Evolutionary conservation across 1,140 invertebrate species (phyloP).

Genomic region (Temnothorax curvispinosus): DNA sequence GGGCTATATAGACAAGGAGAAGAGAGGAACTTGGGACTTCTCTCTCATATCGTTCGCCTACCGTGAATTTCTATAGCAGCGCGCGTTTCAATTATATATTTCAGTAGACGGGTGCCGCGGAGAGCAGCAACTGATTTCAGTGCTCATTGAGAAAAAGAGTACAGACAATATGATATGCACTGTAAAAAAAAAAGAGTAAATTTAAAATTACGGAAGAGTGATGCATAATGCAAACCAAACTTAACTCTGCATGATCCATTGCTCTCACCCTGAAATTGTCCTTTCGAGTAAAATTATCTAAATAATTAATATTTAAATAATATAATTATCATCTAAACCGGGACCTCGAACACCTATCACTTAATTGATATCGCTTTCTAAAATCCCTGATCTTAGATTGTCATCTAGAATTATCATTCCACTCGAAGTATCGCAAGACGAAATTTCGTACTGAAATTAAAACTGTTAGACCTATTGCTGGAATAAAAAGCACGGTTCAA

Average conservation of each 20-base stretch:
- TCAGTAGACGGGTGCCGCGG: neutral
- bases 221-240: conserved; percentile 57
- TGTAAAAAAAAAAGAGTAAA: conserved; percentile 49
- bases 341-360: neutral
- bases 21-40: too few species aligned
- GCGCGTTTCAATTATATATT: too few species aligned
- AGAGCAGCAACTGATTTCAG: conserved; percentile 14
- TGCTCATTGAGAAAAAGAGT: conserved; percentile 10
- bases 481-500: neutral
- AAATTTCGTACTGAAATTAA: neutral
- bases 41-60: too few species aligned
- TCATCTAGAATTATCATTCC: neutral
- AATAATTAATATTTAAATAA: neutral
- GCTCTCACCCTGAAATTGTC: neutral
- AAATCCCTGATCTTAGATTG: neutral
- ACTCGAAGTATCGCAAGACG: neutral
- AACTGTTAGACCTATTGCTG: neutral
- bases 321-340: neutral
- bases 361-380: neutral
- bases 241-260: neutral
- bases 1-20: too few species aligned
- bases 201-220: conserved; percentile 56
- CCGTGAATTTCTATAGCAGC: too few species aligned
- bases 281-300: neutral
- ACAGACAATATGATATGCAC: conserved; percentile 52